Evolutionary conservation across 2,797 vertebrate species (phyloP), one percentile per base, ranked within the genome.

Genomic region (Halcyon smyrnensis): DNA sequence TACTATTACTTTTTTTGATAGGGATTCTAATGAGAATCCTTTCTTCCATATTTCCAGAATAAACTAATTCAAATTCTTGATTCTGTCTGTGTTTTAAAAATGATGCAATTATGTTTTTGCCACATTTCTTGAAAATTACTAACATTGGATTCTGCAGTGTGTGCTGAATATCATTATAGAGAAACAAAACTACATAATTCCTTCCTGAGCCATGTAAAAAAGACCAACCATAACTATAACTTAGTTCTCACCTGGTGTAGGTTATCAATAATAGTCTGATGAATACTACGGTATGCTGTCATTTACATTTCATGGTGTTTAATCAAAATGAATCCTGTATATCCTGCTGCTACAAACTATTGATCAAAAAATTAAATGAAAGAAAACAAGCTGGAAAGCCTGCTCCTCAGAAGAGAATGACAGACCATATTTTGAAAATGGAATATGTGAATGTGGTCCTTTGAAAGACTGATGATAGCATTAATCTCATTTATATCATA

Each of bases 351-450:
- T 87, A 36, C 54, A 80, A 81, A 37, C 59, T 81, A 79, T 71
- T 65, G 82, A 93, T 87, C 48, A 93, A 84, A 32, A 91, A 51
- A 94, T 78, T 84, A 93, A 92, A 89, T 65, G 56, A 84, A 93
- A 83, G 27, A 83, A 93, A 93, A 89, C 50, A 86, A 78, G 19
- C 50, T 67, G 36, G 21, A 71, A 92, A 95, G 6, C 24, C 68
- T 57, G 28, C 12, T 88, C 34, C 62, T 81, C 53, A 79, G 71
- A 84, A 91, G 25, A 78, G 88, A 90, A 87, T 37, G 68, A 1
- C 8, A 43, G 45, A 60, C 32, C 1, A 0, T 77, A 85, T 77
- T 89, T 89, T 62, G n/a, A 60, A 95, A 80, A 68, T 16, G 3
- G 28, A 81, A 64, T 21, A 81, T 27, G 36, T 57, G 25, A 88